Evolutionary conservation across 2,888 invertebrate genomes (phyloP).

Genomic region (Sinotaia quadrata): DNA sequence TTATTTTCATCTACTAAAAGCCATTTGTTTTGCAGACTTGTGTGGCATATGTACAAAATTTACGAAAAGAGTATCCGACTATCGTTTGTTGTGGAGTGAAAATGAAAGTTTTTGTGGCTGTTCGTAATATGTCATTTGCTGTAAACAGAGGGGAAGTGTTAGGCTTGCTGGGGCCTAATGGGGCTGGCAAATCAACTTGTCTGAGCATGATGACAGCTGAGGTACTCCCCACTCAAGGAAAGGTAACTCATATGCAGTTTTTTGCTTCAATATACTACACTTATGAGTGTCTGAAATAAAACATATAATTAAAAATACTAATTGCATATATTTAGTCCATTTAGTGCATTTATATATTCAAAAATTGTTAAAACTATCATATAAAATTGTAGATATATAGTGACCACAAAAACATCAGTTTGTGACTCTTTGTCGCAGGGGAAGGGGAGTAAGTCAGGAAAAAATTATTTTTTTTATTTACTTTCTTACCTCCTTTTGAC

Average conservation of each 20-base stretch:
- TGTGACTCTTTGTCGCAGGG: too few species aligned
- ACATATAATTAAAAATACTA: too few species aligned
- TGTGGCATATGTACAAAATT: slow-evolving; percentile 59
- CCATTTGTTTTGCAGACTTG: too few species aligned
- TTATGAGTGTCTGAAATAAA: background rate
- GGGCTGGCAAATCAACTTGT: slow-evolving; percentile 90
- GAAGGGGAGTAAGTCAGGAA: too few species aligned
- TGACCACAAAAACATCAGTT: too few species aligned
- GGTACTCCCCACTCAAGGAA: slow-evolving; percentile 82
- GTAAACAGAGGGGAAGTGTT: slow-evolving; percentile 88
- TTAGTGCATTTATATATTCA: too few species aligned
- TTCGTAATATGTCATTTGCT: slow-evolving; percentile 82
- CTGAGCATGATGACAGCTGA: slow-evolving; percentile 90
- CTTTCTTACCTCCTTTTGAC: too few species aligned
- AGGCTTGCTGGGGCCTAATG: slow-evolving; percentile 88
- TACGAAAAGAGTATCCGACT: slow-evolving; percentile 78
- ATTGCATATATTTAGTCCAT: background rate
- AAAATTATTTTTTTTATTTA: too few species aligned
- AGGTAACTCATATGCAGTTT: slow-evolving; percentile 73
- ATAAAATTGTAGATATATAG: too few species aligned
- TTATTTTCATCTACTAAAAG: too few species aligned
- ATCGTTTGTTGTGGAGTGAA: slow-evolving; percentile 27
- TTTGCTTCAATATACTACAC: background rate
- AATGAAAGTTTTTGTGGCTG: slow-evolving; percentile 78
- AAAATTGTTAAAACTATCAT: too few species aligned